Evolutionary conservation across 2,888 invertebrate species (phyloP).

Genomic region (Caenorhabditis macrosperma): DNA sequence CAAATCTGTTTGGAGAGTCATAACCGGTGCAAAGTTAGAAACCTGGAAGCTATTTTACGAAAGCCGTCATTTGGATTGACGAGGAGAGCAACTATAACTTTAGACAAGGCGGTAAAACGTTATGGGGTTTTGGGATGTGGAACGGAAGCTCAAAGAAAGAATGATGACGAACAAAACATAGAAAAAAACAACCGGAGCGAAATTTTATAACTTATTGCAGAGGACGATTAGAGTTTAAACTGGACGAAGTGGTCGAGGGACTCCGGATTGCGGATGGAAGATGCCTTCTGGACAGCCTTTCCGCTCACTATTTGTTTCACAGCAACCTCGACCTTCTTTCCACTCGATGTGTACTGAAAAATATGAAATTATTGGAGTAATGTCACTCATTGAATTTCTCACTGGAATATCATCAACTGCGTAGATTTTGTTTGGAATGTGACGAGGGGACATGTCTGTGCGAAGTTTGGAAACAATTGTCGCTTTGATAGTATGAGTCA

Average conservation of each 20-base stretch:
- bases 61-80: not conserved
- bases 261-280: conserved; percentile 83
- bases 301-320: conserved; percentile 83
- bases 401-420: conserved; percentile 82
- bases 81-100: not conserved
- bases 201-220: not conserved
- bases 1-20: conserved; percentile 3
- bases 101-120: not conserved
- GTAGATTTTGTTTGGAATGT: conserved; percentile 83
- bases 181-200: not conserved
- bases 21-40: conserved; percentile 3
- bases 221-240: conserved; percentile 49
- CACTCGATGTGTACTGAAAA: conserved; percentile 83
- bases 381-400: conserved; percentile 4
- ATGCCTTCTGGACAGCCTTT: conserved; percentile 82
- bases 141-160: conserved; percentile 1
- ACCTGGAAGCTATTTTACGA: conserved; percentile 28
- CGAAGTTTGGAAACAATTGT: conserved; percentile 82
- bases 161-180: conserved; percentile 31
- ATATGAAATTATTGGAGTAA: conserved; percentile 6
- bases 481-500: conserved; percentile 81
- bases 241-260: conserved; percentile 68
- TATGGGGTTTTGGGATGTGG: not conserved
- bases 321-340: conserved; percentile 84
- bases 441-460: conserved; percentile 81